These are phyloP conservation scores for Rugalucina vietnamica DNA, from an alignment of 2,888 invertebrate genomes.

Conservation along the genomic window DNA sequence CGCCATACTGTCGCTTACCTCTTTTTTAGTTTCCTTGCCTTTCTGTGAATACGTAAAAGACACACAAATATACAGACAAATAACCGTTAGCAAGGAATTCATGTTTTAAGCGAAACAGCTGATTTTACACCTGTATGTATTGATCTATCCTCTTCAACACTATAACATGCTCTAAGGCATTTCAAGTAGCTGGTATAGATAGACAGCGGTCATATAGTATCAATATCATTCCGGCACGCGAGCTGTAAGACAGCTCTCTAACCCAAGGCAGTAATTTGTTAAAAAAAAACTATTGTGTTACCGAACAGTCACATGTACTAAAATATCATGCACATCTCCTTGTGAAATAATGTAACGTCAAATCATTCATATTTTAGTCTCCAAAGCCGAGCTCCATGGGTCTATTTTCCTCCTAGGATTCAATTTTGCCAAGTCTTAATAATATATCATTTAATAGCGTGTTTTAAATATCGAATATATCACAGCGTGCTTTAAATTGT, in stretches of 20 bases:
- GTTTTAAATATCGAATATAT: neutral
- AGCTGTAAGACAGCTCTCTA: neutral
- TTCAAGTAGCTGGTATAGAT: neutral
- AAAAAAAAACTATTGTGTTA: neutral
- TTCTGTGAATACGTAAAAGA: neutral
- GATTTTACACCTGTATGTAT: constrained; percentile 1
- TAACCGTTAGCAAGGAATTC: constrained; percentile 39
- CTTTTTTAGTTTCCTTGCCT: neutral
- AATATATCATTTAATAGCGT: neutral
- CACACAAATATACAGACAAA: constrained; percentile 51
- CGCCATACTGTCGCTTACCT: neutral
- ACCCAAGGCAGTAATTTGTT: neutral
- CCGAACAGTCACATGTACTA: neutral
- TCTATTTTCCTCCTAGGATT: neutral
- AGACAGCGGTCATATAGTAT: neutral
- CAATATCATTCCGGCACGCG: constrained; percentile 9
- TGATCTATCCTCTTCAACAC: neutral
- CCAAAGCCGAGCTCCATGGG: neutral
- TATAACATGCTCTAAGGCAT: constrained; percentile 9
- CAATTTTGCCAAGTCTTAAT: neutral
- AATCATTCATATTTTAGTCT: neutral
- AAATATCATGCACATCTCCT: neutral
- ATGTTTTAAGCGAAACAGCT: constrained; percentile 19
- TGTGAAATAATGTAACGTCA: neutral
- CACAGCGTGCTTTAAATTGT: neutral